Base-by-base conservation (phyloP, 1,140 invertebrate species). In the Drusus annulatus region DNA sequence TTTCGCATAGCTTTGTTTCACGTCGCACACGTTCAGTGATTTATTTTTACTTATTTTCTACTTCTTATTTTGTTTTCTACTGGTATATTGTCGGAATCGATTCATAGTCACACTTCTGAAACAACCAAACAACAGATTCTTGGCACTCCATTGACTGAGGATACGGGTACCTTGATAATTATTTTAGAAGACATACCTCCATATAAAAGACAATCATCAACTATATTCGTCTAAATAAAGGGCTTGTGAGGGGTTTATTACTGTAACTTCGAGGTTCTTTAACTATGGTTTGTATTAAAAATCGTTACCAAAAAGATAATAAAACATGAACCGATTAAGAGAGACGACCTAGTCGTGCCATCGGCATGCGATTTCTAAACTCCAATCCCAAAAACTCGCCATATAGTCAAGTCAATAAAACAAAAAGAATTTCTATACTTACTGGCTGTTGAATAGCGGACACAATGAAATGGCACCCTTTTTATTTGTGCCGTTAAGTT, bases 261-360 rank as follows among this genome's bases (percentile, higher is more conserved):
- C 36, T 7, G 1, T 15, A 4, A 65, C 15, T 21, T 31, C 21
- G 7, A 25, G 62, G 28, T 28, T 65, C 16, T 65, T 65, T 31
- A 28, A 65, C 62, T 31, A 16, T 28, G 16, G 21, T 25, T 65
- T 65, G 5, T 65, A 31, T 65, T 28, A 28, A 28, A 65, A 65
- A 65, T 65, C 62, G 62, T 31, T 65, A 65, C 62, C 25, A 65
- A 65, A 65, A 31, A 65, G 62, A 65, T 65, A 65, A 65, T 65
- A 65, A 16, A 65, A 31, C 62, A 28, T 28, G n/a, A 13, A 31
- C 62, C 62, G 62, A 65, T 65, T 65, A 65, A 65, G 62, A 65
- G 25, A 16, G 17, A 65, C 62, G 62, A 65, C 36, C 28, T 28
- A n/a, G 25, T 65, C 62, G 10, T 65, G 28, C 21, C 36, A 65